phyloP scores from a whole-genome alignment of 2,888 invertebrate species.

The Atrina japonica region DNA sequence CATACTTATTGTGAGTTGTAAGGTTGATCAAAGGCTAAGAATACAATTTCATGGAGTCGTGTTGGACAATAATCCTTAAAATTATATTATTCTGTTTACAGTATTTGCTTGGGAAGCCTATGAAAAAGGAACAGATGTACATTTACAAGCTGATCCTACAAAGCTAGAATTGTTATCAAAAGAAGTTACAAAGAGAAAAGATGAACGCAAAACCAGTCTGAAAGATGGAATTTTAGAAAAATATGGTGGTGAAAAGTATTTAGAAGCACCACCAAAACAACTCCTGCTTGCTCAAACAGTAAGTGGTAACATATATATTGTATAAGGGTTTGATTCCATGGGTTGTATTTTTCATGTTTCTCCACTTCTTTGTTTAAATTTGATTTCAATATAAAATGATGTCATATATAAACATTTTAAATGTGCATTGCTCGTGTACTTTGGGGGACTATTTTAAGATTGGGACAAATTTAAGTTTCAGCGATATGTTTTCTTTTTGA shows the following conservation, averaged over 20 bases:
- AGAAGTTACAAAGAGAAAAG: conserved; percentile 94
- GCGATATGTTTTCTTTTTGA: conserved; percentile 32
- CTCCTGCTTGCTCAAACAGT: conserved; percentile 93
- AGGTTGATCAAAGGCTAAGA: too few relatives aligned
- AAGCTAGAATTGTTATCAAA: conserved; percentile 94
- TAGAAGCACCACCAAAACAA: conserved; percentile 91
- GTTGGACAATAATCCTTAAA: too few relatives aligned
- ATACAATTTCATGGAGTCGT: too few relatives aligned
- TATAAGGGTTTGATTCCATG: too few relatives aligned
- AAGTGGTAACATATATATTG: too few relatives aligned
- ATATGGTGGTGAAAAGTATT: conserved; percentile 97
- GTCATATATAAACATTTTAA: too few relatives aligned
- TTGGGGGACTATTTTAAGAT: too few relatives aligned
- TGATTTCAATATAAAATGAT: too few relatives aligned
- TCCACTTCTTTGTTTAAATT: too few relatives aligned
- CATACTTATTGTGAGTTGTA: too few relatives aligned
- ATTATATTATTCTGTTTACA: conserved; percentile 51
- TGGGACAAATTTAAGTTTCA: background rate
- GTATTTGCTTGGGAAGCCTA: conserved; percentile 99
- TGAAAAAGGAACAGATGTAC: conserved; percentile 82
- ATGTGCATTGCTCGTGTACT: too few relatives aligned
- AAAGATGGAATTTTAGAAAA: conserved; percentile 91
- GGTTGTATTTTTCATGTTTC: too few relatives aligned
- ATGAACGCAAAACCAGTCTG: conserved; percentile 92
- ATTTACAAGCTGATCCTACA: conserved; percentile 96